Base-by-base conservation (phyloP, 1,140 invertebrate species). In the Teleogryllus occipitalis region DNA sequence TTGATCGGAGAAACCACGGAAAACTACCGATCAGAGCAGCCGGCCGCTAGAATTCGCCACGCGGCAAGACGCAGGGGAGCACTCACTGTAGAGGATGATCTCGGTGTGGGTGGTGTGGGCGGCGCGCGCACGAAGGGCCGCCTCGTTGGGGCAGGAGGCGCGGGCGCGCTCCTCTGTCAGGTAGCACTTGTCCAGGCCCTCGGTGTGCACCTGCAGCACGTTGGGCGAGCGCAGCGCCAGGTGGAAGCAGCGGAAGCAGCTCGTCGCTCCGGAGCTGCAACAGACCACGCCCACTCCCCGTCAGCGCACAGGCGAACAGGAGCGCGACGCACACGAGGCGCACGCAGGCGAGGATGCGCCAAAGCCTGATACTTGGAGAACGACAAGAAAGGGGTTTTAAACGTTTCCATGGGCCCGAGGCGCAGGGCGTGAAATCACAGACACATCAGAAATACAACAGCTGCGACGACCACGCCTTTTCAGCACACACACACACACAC, bases 191-290 rank as follows among this genome's bases (percentile, higher is more conserved):
- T 90, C 89, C 78, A 90, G 83, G 81, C 88, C 88, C 82, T 91
- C 88, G 6, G 89, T 89, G 83, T 89, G 88, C n/a, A 92, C 89
- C 83, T 92, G 89, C 65, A 93, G 87, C 54, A 93, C 88, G 82
- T 92, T 92, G 14, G 86, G 84, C 5, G 91, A 90, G 77, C 89
- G 88, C 78, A 91, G 85, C 79, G 87, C 87, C 48, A 92, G 83
- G 80, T 90, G 89, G 80, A 93, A 89, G 82, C 91, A 93, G 79
- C 90, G 85, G 54, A 91, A 89, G 83, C 91, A 93, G 80, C 88
- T 86, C 39, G 86, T 86, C 47, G 87, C 87, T 47, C 87, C 88
- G 79, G 88, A 89, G 80, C 89, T 90, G 82, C 82, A 86, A 82
- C 54, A 78, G 47, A 79, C 74, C 80, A 82, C 21, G 7, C 77